Base-by-base conservation (phyloP, 2,797 vertebrate genomes). In the Rhadinocentrus ornatus region DNA sequence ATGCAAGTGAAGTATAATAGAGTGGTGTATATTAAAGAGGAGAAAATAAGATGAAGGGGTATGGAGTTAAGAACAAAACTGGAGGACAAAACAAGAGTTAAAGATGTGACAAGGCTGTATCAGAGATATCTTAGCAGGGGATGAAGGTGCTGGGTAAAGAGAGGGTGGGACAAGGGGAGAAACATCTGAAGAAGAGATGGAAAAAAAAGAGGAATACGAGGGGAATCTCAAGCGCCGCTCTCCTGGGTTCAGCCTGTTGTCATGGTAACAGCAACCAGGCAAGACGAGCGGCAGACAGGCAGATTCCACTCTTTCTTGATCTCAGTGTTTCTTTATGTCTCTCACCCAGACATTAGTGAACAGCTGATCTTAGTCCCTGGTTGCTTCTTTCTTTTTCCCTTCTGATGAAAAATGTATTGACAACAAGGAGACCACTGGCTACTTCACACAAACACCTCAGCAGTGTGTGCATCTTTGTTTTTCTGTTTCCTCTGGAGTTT, bases 241-340 rank as follows among this genome's bases (percentile, higher is more conserved):
- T 77, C 73, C 63, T 71, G 74, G 71, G 86, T 80, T 76, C 81
- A 74, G 78, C 27, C 66, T 44, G 92, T 95, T 84, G 86, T 89
- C 92, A 95, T 94, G 88, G 93, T 90, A 93, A 95, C 93, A 90
- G 90, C 91, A 90, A 73, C 2, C 69, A 90, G 88, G 86, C 88
- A 78, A 86, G 82, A 83, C 77, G 73, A 83, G 79, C 70, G 22
- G 81, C 69, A 80, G 73, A 69, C 85, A 86, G 78, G 70, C 71
- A 66, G 69, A 57, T 68, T 78, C 71, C 1, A 46, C 73, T 82
- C 70, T 69, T 64, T 55, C 75, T 62, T 67, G 20, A 59, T 72
- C 64, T 62, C 61, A 22, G 56, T 67, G 63, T 81, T 73, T 57
- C 29, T 65, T 64, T 41, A 3, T 29, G 66, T 82, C 66, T 82